Conservation (phyloP, 1,140 invertebrate genomes). For the Cherax quadricarinatus region DNA sequence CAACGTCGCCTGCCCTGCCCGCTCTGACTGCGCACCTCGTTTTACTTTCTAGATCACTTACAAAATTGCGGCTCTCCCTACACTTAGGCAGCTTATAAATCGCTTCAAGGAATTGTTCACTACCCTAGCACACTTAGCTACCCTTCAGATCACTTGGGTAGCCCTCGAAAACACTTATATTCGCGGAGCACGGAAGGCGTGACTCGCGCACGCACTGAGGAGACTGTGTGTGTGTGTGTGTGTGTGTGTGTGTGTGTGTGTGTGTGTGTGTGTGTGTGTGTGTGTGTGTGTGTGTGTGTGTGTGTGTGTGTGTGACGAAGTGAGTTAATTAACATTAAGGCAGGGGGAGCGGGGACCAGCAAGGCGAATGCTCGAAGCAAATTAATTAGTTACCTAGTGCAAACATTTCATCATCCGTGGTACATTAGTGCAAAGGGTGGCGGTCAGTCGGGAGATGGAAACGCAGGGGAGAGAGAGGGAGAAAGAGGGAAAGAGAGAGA, state of each 20-base stretch:
- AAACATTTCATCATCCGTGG: neutral
- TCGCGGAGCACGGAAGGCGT: too few relatives aligned
- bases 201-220: too few relatives aligned
- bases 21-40: too few relatives aligned
- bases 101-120: too few relatives aligned
- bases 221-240: neutral
- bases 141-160: too few relatives aligned
- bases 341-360: neutral
- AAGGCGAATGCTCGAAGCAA: neutral
- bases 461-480: neutral
- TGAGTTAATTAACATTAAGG: neutral
- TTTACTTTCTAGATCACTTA: too few relatives aligned
- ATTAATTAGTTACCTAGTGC: neutral
- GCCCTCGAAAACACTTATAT: too few relatives aligned
- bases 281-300: neutral
- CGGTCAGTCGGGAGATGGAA: neutral
- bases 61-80: too few relatives aligned
- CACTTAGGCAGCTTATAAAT: too few relatives aligned
- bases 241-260: neutral
- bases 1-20: too few relatives aligned
- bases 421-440: neutral
- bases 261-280: constrained; percentile 2
- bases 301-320: neutral
- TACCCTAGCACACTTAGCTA: too few relatives aligned
- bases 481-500: constrained; percentile 3